These are phyloP conservation scores for Agrochola lota DNA, from an alignment of 2,888 invertebrate genomes.

Conservation along the genomic window DNA sequence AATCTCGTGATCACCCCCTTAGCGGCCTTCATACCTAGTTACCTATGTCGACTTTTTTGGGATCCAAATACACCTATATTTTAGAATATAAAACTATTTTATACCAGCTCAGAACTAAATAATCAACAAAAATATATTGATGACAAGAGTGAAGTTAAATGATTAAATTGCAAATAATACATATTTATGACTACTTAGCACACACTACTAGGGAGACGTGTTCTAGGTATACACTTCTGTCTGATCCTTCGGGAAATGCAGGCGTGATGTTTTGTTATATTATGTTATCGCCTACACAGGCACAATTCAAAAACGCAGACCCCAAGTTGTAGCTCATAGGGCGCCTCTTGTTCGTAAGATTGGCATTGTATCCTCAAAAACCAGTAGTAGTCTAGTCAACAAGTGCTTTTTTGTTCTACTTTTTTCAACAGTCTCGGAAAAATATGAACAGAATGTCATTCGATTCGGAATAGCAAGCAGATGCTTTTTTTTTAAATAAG, in stretches of 20 bases:
- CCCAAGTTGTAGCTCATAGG: neutral
- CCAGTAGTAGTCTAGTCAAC: too few species aligned
- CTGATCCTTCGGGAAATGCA: neutral
- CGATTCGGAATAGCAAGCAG: too few species aligned
- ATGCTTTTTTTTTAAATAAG: too few species aligned
- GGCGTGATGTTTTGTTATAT: neutral
- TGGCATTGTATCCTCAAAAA: neutral
- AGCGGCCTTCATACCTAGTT: neutral
- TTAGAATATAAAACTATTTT: neutral
- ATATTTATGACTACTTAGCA: neutral
- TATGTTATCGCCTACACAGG: too few species aligned
- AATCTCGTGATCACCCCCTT: neutral
- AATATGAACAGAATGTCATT: too few species aligned
- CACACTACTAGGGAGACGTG: neutral
- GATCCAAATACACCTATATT: neutral
- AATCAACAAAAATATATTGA: neutral
- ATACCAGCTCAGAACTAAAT: neutral
- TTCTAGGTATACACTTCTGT: neutral
- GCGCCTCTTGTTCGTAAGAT: neutral
- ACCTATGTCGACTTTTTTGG: neutral
- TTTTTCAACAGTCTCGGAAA: too few species aligned
- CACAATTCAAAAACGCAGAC: neutral
- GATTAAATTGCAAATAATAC: neutral
- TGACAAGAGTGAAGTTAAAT: neutral
- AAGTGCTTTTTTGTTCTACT: too few species aligned